A percentile compares a stretch with the other conserved stretches of the same genome.
Evolutionary conservation across 2,113 vertebrate genomes (phyloP).

Genomic region (Connochaetes taurinus): DNA sequence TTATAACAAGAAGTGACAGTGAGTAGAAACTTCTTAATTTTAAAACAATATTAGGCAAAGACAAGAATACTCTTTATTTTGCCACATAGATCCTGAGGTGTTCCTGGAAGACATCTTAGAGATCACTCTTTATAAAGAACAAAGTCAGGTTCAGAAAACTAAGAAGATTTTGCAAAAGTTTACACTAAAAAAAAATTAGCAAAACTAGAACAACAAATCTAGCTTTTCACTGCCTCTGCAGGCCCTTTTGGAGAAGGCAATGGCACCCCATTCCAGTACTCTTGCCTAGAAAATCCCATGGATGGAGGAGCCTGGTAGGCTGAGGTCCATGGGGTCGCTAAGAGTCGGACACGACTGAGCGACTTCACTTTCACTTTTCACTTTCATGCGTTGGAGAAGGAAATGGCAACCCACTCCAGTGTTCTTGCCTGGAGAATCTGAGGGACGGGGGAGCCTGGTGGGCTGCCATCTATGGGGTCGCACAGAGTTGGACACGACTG

Average conservation of each 20-base stretch:
- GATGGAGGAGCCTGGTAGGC: too few relatives aligned
- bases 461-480: rapidly evolving
- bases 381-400: too few relatives aligned
- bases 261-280: too few relatives aligned
- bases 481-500: too few relatives aligned
- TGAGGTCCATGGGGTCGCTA: too few relatives aligned
- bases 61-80: background rate
- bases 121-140: background rate
- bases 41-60: background rate
- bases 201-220: background rate
- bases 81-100: background rate
- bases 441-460: too few relatives aligned
- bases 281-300: too few relatives aligned
- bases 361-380: too few relatives aligned
- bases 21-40: background rate
- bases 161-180: background rate
- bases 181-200: background rate
- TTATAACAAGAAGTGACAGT: background rate
- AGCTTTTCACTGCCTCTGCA: background rate
- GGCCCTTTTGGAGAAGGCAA: background rate
- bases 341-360: rapidly evolving
- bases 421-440: too few relatives aligned
- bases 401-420: too few relatives aligned
- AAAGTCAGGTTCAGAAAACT: background rate
- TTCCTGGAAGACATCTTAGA: background rate